Conservation (phyloP, 2,888 invertebrate species). For the Meiosimyza decipiens region DNA sequence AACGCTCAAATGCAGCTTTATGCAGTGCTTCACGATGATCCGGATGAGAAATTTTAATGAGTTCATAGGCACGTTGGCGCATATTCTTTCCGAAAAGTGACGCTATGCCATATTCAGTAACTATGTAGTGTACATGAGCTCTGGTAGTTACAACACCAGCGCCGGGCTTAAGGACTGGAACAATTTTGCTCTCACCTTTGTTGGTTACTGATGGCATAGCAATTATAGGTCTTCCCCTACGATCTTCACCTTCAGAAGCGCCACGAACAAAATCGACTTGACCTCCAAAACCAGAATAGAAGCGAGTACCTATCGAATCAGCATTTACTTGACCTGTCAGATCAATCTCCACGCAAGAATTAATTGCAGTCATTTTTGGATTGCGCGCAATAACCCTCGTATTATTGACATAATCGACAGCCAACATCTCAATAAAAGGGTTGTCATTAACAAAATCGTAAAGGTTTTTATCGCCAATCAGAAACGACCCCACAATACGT, state of each 20-base stretch:
- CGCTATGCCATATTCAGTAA: slow-evolving; percentile 92
- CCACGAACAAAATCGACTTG: slow-evolving; percentile 95
- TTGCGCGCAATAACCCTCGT: slow-evolving; percentile 82
- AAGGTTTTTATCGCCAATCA: slow-evolving; percentile 86
- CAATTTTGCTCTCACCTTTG: slow-evolving; percentile 85
- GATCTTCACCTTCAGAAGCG: slow-evolving; percentile 85
- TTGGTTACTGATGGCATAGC: slow-evolving; percentile 84
- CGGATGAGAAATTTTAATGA: slow-evolving; percentile 90
- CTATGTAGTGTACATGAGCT: slow-evolving; percentile 91
- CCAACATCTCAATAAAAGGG: slow-evolving; percentile 84
- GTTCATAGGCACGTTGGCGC: slow-evolving; percentile 86
- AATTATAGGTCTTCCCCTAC: slow-evolving; percentile 89
- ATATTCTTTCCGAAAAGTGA: slow-evolving; percentile 88
- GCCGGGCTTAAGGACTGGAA: slow-evolving; percentile 82
- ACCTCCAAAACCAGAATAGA: slow-evolving; percentile 85
- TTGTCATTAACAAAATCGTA: slow-evolving; percentile 95
- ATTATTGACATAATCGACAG: slow-evolving; percentile 89
- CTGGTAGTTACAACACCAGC: slow-evolving; percentile 93
- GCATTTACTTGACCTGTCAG: slow-evolving; percentile 92
- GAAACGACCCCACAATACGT: slow-evolving; percentile 90
- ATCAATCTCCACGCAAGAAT: slow-evolving; percentile 94
- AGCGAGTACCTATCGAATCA: slow-evolving; percentile 84
- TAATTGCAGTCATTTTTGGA: slow-evolving; percentile 94
- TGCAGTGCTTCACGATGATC: slow-evolving; percentile 85
- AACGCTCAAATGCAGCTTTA: slow-evolving; percentile 85